Evolutionary conservation across 1,140 invertebrate genomes (phyloP).

Genomic region (Drosophila albomicans): DNA sequence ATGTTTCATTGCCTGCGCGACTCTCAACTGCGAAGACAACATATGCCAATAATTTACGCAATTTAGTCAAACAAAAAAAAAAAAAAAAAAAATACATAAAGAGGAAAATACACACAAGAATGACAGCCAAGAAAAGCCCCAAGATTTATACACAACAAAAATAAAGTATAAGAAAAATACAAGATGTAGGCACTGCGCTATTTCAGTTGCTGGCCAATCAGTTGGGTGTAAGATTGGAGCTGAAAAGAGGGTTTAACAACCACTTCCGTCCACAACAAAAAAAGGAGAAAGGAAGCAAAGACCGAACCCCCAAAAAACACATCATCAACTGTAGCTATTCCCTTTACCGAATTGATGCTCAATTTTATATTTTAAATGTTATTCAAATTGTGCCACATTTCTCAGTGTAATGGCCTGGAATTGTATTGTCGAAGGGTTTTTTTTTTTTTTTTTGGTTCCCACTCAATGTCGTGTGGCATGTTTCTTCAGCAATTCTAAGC

Average conservation of each 20-base stretch:
- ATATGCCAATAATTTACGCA: conserved; percentile 80
- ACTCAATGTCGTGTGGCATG: conserved; percentile 39
- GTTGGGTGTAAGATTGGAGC: background rate
- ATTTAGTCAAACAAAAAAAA: conserved; percentile 64
- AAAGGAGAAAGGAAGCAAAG: background rate
- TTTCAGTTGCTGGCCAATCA: conserved; percentile 4
- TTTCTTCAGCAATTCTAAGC: conserved; percentile 33
- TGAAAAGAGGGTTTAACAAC: conserved; percentile 38
- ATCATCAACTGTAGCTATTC: background rate
- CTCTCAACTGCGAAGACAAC: conserved; percentile 63
- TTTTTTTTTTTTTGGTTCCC: background rate
- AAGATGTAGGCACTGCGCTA: conserved; percentile 52
- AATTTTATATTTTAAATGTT: conserved; percentile 83
- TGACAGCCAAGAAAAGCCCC: conserved; percentile 2
- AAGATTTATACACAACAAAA: conserved; percentile 31
- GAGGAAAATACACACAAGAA: conserved; percentile 17
- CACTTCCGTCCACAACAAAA: conserved; percentile 9
- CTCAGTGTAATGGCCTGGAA: conserved; percentile 81
- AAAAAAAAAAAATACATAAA: conserved; percentile 39
- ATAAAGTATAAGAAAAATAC: conserved; percentile 12
- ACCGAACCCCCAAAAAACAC: background rate
- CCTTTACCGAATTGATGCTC: conserved; percentile 67
- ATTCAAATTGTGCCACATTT: conserved; percentile 83
- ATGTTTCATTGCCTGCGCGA: conserved; percentile 72
- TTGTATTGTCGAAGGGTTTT: conserved; percentile 42